These are phyloP conservation scores for Leptarthrus brevirostris DNA, from an alignment of 2,888 invertebrate species.

Conservation along the genomic window DNA sequence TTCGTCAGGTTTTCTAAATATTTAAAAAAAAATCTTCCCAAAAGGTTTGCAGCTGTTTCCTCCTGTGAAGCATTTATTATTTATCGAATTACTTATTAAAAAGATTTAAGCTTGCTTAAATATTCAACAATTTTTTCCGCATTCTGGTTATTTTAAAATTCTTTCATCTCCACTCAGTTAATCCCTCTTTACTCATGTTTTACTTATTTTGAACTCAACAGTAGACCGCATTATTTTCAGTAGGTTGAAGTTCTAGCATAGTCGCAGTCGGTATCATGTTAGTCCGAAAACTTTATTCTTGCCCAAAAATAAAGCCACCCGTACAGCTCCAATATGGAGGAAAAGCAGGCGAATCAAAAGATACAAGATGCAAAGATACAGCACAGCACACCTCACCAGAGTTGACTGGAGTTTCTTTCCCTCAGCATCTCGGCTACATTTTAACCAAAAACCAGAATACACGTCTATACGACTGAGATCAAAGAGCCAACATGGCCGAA, in stretches of 20 bases:
- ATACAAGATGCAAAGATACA: slow-evolving; percentile 2
- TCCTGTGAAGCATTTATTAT: slow-evolving; percentile 1
- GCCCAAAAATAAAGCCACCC: neutral
- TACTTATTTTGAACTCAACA: neutral
- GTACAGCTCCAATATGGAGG: neutral
- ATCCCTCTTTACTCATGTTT: slow-evolving; percentile 1
- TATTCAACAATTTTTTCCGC: slow-evolving; percentile 47
- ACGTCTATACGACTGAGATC: slow-evolving; percentile 4
- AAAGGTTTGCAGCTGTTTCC: too few relatives aligned
- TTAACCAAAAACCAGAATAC: slow-evolving; percentile 25
- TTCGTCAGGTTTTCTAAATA: too few relatives aligned
- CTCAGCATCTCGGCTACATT: slow-evolving; percentile 28
- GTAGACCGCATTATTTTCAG: neutral
- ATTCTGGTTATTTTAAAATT: slow-evolving; percentile 39
- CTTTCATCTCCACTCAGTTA: slow-evolving; percentile 28
- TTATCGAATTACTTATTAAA: slow-evolving; percentile 39
- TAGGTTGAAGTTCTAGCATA: neutral
- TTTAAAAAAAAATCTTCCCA: too few relatives aligned
- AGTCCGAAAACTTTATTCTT: neutral
- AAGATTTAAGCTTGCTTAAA: slow-evolving; percentile 33
- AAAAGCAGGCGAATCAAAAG: slow-evolving; percentile 17
- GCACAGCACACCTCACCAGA: slow-evolving; percentile 1
- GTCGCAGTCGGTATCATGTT: neutral
- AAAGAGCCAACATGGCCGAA: slow-evolving; percentile 52
- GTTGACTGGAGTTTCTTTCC: neutral